Conservation (phyloP, 2,113 vertebrate genomes). For the Gymnogyps californianus region DNA sequence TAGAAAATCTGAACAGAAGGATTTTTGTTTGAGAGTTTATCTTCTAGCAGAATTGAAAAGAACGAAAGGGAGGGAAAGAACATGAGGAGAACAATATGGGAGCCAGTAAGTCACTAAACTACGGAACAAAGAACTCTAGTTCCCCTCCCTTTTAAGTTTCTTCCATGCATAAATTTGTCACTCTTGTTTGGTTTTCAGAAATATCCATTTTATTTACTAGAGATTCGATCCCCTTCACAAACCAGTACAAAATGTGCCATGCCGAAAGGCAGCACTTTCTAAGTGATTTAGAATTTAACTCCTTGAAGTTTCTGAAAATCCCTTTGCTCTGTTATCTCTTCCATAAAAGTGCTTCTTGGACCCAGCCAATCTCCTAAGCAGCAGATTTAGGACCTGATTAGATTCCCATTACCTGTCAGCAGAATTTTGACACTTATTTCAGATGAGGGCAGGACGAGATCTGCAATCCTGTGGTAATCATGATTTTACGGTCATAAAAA, state of each 20-base stretch:
- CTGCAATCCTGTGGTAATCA: neutral
- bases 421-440: neutral
- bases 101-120: neutral
- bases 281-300: neutral
- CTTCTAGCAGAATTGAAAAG: neutral
- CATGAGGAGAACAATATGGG: neutral
- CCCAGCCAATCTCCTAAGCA: neutral
- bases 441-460: neutral
- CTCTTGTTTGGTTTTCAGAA: neutral
- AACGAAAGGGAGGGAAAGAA: neutral
- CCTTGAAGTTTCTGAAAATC: neutral
- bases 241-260: neutral
- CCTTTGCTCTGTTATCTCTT: neutral
- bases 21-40: neutral
- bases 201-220: neutral
- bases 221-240: neutral
- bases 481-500: neutral
- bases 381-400: neutral
- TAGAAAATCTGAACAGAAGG: neutral
- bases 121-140: neutral
- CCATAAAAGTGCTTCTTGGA: neutral
- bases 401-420: neutral
- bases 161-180: neutral
- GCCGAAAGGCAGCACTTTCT: neutral
- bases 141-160: neutral